Base-by-base conservation (phyloP, 2,113 vertebrate genomes). In the Paramisgurnus dabryanus region DNA sequence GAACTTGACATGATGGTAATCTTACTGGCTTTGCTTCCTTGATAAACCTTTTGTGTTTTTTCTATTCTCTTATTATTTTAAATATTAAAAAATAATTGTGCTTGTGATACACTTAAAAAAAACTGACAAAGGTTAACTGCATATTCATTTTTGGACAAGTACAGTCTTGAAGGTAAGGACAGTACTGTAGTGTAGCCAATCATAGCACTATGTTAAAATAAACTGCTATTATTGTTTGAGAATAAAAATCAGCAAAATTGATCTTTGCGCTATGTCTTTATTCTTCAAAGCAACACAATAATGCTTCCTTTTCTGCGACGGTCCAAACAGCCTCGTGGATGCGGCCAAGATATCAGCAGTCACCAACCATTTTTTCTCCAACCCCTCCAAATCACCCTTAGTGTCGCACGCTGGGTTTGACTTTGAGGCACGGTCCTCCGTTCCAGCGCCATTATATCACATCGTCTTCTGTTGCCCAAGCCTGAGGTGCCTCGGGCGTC, bases 401-500 rank as follows among this genome's bases (percentile, higher is more conserved):
- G 69, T 41, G 74, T 78, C 74, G 64, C 76, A 67, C 70, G 76
- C 70, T 43, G 70, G 73, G 71, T 82, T 83, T 88, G 87, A 86
- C 85, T 88, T 88, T 88, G 84, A 86, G 84, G 80, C 80, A 67
- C 82, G 84, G 84, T 84, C 82, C 82, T 85, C 84, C 83, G 84
- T 85, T 88, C 84, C 82, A 86, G 72, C 79, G 39, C 85, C 87
- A 86, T 86, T 85, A 84, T 83, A 85, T 83, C 87, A 79, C 82
- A 78, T 85, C 85, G 84, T 91, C 92, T 91, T 92, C 89, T 82
- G 87, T 90, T 87, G 87, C 84, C 88, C 80, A 88, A 70, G 4
- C 87, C 92, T 82, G 18, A 73, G 92, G 88, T 85, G 94, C 95
- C 94, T 93, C 90, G 94, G 95, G 95, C 93, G 90, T 93, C 92